A percentile compares a stretch with the other conserved stretches of the same genome.
phyloP scores from a whole-genome alignment of 2,888 invertebrate species.

The Digitonthophagus gazella region DNA sequence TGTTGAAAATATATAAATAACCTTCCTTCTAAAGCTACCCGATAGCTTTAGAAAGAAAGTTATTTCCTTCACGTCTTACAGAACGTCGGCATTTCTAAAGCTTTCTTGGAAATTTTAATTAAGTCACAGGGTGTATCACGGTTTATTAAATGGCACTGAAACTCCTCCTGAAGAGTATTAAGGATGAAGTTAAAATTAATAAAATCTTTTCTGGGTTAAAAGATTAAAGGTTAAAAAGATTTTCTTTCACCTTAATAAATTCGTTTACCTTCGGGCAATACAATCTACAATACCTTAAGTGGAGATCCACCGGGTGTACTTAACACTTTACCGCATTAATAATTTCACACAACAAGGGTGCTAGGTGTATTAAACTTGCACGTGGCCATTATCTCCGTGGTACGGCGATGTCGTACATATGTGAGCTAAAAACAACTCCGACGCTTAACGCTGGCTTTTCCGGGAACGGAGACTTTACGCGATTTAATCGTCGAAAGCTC shows the following conservation, averaged over 20 bases:
- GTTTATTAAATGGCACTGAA: not conserved
- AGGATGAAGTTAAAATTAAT: no score
- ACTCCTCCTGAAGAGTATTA: no score
- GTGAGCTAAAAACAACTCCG: not conserved
- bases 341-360: not conserved
- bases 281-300: not conserved
- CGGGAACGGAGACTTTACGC: not conserved
- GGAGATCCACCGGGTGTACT: not conserved
- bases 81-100: not conserved
- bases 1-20: not conserved
- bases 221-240: not conserved
- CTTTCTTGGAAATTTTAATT: not conserved
- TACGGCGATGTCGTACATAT: not conserved
- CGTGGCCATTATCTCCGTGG: not conserved
- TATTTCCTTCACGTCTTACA: not conserved
- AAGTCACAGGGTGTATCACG: not conserved
- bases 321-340: not conserved
- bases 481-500: not conserved
- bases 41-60: not conserved
- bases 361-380: not conserved
- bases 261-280: not conserved
- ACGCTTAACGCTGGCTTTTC: not conserved
- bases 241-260: not conserved
- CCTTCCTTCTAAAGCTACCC: not conserved
- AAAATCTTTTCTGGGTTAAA: not conserved